Percentiles rank a stretch among this genome's conserved stretches.
phyloP scores from a whole-genome alignment of 1,140 invertebrate genomes.

The Tetramorium simillimum region DNA sequence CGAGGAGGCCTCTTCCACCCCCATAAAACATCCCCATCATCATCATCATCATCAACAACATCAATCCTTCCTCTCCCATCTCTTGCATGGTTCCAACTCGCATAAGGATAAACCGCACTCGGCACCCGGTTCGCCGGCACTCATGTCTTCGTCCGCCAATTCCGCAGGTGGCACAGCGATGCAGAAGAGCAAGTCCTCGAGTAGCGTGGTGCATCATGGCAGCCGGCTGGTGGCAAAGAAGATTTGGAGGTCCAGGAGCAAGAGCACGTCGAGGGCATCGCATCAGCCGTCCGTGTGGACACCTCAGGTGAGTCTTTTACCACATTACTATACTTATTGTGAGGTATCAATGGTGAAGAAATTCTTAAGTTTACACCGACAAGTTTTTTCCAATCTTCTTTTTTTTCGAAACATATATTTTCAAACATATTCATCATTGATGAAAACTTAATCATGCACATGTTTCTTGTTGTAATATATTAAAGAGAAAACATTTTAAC shows the following conservation, averaged over 20 bases:
- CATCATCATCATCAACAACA: constrained; percentile 80
- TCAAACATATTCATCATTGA: too few relatives aligned
- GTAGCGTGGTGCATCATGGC: constrained; percentile 92
- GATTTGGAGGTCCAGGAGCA: constrained; percentile 92
- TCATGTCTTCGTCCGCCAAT: constrained; percentile 82
- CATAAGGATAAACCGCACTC: constrained; percentile 85
- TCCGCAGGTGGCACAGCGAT: constrained; percentile 88
- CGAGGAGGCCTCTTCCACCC: constrained; percentile 82
- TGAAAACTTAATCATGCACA: too few relatives aligned
- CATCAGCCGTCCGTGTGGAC: constrained; percentile 89
- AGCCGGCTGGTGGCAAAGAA: constrained; percentile 91
- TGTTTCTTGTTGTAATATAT: too few relatives aligned
- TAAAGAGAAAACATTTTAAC: neutral
- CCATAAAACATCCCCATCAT: constrained; percentile 85
- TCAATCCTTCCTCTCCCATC: constrained; percentile 89
- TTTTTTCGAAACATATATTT: too few relatives aligned
- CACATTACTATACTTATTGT: too few relatives aligned
- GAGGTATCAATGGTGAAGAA: too few relatives aligned
- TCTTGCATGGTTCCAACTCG: constrained; percentile 87
- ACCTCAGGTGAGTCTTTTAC: constrained; percentile 89
- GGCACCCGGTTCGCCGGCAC: constrained; percentile 84
- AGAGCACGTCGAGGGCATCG: constrained; percentile 89
- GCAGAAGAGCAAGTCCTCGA: constrained; percentile 95
- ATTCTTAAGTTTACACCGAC: too few relatives aligned
- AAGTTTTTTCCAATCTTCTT: too few relatives aligned